phyloP scores from a whole-genome alignment of 2,113 vertebrate species.

The Chamaetylas fuelleborni region DNA sequence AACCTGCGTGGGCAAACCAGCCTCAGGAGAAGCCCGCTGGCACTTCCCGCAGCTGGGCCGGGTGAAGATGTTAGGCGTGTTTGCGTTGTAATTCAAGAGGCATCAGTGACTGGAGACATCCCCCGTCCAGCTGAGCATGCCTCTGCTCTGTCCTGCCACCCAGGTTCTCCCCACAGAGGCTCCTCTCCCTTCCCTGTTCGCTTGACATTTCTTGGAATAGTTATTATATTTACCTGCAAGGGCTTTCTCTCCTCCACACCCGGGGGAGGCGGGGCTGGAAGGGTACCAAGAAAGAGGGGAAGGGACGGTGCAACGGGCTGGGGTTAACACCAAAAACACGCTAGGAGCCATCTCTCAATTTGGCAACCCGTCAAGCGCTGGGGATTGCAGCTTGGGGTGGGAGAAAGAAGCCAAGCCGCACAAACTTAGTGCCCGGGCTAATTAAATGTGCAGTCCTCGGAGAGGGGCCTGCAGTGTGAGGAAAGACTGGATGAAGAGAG shows the following conservation, averaged over 20 bases:
- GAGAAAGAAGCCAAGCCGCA: neutral
- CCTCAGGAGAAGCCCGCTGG: neutral
- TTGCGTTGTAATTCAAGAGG: neutral
- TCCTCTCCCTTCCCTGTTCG: neutral
- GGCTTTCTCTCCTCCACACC: neutral
- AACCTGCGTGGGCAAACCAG: neutral
- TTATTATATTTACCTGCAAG: neutral
- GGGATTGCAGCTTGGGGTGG: neutral
- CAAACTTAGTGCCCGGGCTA: conserved; percentile 9
- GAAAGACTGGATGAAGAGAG: conserved; percentile 72
- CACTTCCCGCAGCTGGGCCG: neutral
- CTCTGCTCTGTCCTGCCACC: neutral
- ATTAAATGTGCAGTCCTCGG: conserved; percentile 61
- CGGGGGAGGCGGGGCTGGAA: rapidly evolving
- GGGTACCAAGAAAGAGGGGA: rapidly evolving
- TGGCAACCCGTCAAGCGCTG: neutral
- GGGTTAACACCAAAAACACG: neutral
- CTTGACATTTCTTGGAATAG: neutral
- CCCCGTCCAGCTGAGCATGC: neutral
- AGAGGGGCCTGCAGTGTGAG: conserved; percentile 61
- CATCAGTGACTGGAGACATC: neutral
- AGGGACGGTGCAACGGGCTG: neutral
- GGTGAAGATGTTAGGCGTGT: neutral
- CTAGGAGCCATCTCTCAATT: neutral
- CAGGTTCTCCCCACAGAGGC: neutral